These are phyloP conservation scores for Galerucella calmariensis DNA, from an alignment of 2,888 invertebrate species.

Conservation along the genomic window DNA sequence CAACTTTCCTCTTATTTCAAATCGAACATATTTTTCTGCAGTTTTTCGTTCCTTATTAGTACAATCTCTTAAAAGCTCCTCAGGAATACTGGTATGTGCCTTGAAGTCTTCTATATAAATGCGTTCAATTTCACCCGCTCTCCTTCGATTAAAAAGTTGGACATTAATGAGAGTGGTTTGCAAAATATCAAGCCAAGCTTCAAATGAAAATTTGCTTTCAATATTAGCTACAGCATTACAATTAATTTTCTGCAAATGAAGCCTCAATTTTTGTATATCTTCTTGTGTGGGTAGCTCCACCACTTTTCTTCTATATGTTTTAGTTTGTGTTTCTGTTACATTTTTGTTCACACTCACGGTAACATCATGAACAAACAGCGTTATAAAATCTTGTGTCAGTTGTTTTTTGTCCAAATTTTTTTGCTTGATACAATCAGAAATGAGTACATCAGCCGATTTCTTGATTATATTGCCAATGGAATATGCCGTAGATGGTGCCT, in stretches of 20 bases:
- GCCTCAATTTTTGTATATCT: slow-evolving; percentile 21
- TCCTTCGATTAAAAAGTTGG: slow-evolving; percentile 24
- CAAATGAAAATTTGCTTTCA: neutral
- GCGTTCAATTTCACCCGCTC: slow-evolving; percentile 28
- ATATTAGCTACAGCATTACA: neutral
- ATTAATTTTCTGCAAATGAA: slow-evolving; percentile 7
- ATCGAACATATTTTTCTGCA: slow-evolving; percentile 31
- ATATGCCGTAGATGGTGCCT: slow-evolving; percentile 32
- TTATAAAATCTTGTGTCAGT: slow-evolving; percentile 1
- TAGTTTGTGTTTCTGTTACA: slow-evolving; percentile 26
- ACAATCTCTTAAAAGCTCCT: slow-evolving; percentile 18
- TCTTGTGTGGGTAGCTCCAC: slow-evolving; percentile 18
- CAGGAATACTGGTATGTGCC: slow-evolving; percentile 15
- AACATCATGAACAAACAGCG: slow-evolving; percentile 1
- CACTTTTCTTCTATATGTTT: slow-evolving; percentile 14
- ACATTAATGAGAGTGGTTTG: slow-evolving; percentile 9
- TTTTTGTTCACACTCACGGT: slow-evolving; percentile 19
- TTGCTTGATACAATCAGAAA: slow-evolving; percentile 38
- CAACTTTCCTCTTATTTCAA: slow-evolving; percentile 25
- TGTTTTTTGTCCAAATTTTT: slow-evolving; percentile 26
- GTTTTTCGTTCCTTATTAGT: slow-evolving; percentile 6
- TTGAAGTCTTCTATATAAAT: slow-evolving; percentile 35
- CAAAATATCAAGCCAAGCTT: neutral
- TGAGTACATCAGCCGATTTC: slow-evolving; percentile 26
- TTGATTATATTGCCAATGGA: slow-evolving; percentile 42